Percentiles rank a stretch among this genome's conserved stretches.
These are phyloP conservation scores for Archilochus colubris DNA, from an alignment of 2,113 vertebrate genomes.

Conservation along the genomic window DNA sequence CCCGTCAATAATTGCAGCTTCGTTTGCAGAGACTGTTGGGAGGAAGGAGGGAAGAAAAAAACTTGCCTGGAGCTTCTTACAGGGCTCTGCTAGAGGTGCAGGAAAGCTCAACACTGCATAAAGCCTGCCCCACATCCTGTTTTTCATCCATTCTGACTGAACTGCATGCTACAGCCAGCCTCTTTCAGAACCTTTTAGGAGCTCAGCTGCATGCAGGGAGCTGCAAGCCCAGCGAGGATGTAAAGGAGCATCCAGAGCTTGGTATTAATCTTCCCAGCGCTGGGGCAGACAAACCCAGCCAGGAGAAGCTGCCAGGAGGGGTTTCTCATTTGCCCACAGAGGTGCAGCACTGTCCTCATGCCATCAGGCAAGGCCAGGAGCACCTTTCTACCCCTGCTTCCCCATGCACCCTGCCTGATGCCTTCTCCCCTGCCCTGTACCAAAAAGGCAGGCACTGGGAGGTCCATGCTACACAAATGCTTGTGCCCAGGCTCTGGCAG, in stretches of 20 bases:
- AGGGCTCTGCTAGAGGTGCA: not conserved
- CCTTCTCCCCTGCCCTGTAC: not conserved
- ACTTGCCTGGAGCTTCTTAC: not conserved
- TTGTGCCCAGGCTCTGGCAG: not conserved
- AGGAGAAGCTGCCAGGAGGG: not conserved
- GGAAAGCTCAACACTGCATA: not conserved
- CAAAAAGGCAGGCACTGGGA: not conserved
- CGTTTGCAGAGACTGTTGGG: not conserved
- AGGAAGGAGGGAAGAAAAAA: not conserved
- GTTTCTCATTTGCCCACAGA: not conserved
- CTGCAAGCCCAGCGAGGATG: not conserved
- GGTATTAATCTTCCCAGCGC: not conserved
- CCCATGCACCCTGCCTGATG: not conserved
- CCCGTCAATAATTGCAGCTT: not conserved
- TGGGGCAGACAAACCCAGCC: not conserved
- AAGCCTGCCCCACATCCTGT: not conserved
- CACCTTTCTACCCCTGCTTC: not conserved
- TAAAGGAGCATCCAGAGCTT: not conserved
- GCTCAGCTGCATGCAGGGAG: not conserved
- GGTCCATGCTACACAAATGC: not conserved
- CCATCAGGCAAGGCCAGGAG: not conserved
- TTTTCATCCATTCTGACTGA: not conserved
- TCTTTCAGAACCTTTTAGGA: not conserved
- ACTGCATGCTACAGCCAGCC: not conserved
- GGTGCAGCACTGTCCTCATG: not conserved